Evolutionary conservation across 2,113 vertebrate genomes (phyloP).

Genomic region (Nannobrachium achirus): DNA sequence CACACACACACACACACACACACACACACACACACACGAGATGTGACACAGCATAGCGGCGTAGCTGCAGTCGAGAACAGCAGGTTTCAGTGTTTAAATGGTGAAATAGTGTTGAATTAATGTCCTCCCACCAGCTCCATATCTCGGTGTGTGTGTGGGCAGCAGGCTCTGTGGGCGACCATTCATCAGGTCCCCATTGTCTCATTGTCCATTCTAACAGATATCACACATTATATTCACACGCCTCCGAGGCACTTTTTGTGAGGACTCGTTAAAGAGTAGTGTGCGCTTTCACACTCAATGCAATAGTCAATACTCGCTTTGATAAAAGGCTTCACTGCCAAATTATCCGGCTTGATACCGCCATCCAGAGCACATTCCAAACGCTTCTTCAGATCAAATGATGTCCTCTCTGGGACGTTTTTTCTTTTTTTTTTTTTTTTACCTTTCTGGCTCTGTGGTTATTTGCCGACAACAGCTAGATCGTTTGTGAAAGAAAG

Average conservation of each 20-base stretch:
- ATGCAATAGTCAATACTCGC: constrained; percentile 19
- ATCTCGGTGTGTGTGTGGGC: constrained; percentile 39
- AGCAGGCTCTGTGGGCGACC: constrained; percentile 37
- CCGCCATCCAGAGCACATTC: too few species aligned
- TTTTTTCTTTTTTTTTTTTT: too few species aligned
- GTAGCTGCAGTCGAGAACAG: constrained; percentile 19
- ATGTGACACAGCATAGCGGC: neutral
- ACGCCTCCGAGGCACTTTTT: constrained; percentile 34
- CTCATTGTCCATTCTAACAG: constrained; percentile 34
- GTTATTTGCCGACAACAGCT: too few species aligned
- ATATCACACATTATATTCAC: constrained; percentile 28
- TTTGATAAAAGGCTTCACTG: neutral
- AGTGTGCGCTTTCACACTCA: neutral
- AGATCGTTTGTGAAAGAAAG: too few species aligned
- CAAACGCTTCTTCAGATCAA: too few species aligned
- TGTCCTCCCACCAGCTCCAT: constrained; percentile 37
- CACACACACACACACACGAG: constrained; percentile 4
- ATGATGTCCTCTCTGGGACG: too few species aligned
- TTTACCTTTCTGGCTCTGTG: too few species aligned
- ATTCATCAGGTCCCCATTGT: constrained; percentile 57
- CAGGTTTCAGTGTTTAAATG: constrained; percentile 41
- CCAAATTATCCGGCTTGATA: neutral
- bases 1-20: constrained; percentile 1
- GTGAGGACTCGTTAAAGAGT: constrained; percentile 1
- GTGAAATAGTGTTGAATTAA: constrained; percentile 35